Percentiles rank a stretch among this genome's conserved stretches.
These are phyloP conservation scores for Nephrotoma guestfalica DNA, from an alignment of 2,888 invertebrate genomes.

Conservation along the genomic window DNA sequence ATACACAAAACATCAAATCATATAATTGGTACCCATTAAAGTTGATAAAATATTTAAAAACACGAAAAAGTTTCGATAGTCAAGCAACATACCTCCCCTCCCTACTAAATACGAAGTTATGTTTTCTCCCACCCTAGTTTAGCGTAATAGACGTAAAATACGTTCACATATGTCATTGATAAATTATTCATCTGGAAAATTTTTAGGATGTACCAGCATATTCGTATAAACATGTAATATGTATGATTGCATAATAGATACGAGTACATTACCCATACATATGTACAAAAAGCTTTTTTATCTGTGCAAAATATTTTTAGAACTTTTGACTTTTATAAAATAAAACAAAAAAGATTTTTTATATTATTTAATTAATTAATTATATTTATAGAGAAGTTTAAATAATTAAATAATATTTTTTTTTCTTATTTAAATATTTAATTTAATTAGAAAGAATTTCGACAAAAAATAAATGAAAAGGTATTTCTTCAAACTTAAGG, in stretches of 20 bases:
- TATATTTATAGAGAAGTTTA: background rate
- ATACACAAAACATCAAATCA: no score
- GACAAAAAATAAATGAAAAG: background rate
- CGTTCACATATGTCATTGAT: background rate
- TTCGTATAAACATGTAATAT: background rate
- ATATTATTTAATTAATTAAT: background rate
- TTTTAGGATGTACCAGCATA: background rate
- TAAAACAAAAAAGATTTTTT: background rate
- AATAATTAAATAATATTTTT: background rate
- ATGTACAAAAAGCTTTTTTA: no score
- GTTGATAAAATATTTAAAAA: no score
- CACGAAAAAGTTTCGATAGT: no score
- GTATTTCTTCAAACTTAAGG: background rate
- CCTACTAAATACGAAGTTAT: no score
- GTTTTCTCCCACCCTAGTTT: background rate
- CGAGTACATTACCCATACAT: no score
- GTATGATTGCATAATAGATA: no score
- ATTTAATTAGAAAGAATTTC: background rate
- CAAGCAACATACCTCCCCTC: no score
- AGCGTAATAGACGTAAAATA: background rate
- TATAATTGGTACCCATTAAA: no score
- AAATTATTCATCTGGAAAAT: background rate
- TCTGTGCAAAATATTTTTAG: background rate
- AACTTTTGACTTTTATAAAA: background rate
- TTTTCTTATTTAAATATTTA: background rate